phyloP scores from a whole-genome alignment of 2,888 invertebrate species.

The Phymatocera aterrima region DNA sequence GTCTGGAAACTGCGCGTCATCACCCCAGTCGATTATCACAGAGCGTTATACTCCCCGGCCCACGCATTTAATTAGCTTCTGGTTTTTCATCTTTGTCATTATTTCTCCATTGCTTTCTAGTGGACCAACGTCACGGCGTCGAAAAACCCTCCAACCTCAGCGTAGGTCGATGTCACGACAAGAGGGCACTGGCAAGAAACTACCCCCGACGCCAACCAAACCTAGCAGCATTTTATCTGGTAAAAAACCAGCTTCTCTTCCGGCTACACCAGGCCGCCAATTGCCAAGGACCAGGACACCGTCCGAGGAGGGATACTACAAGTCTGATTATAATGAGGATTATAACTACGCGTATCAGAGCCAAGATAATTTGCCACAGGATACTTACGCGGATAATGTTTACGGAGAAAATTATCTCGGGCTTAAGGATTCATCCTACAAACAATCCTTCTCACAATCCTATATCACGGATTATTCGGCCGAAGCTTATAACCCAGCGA shows the following conservation, averaged over 20 bases:
- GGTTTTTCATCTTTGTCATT: constrained; percentile 23
- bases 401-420: constrained; percentile 53
- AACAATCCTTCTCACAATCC: constrained; percentile 13
- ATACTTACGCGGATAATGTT: constrained; percentile 56
- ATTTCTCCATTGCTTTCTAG: too few species aligned
- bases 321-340: constrained; percentile 80
- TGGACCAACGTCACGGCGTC: constrained; percentile 61
- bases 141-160: constrained; percentile 65
- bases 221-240: constrained; percentile 64
- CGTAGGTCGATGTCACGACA: constrained; percentile 67
- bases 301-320: constrained; percentile 72
- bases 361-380: constrained; percentile 79
- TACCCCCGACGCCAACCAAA: constrained; percentile 73
- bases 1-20: not conserved
- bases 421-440: not conserved
- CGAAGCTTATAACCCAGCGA: constrained; percentile 1
- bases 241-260: constrained; percentile 74
- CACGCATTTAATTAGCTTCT: constrained; percentile 35
- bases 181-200: constrained; percentile 71
- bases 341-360: constrained; percentile 85
- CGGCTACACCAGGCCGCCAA: constrained; percentile 77
- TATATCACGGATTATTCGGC: constrained; percentile 20
- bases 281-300: constrained; percentile 73
- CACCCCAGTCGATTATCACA: not conserved
- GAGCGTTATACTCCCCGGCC: not conserved